Evolutionary conservation across 1,140 invertebrate species (phyloP).

Genomic region (Leptopilina clavipes): DNA sequence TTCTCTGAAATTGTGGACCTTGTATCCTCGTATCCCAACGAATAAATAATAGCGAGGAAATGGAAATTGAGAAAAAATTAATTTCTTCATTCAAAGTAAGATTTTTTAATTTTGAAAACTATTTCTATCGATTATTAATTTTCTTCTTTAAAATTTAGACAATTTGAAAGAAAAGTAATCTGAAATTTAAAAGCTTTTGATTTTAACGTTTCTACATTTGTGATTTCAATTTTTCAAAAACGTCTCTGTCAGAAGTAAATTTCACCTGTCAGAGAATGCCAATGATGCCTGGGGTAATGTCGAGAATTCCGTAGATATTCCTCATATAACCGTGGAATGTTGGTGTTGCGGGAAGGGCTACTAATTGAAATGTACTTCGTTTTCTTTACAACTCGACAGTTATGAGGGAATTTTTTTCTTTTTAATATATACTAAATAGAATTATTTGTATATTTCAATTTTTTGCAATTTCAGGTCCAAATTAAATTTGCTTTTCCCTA

Average conservation of each 20-base stretch:
- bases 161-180: not conserved
- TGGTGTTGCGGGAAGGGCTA: not conserved
- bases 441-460: not conserved
- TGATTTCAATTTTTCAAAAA: conserved; percentile 30
- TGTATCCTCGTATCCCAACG: not conserved
- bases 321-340: conserved; percentile 31
- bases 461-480: not conserved
- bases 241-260: conserved; percentile 19
- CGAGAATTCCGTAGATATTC: conserved; percentile 29
- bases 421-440: not conserved
- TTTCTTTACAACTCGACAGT: not conserved
- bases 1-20: not conserved
- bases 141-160: not conserved
- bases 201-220: not conserved
- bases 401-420: not conserved
- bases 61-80: not conserved
- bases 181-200: not conserved
- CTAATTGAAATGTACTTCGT: conserved; percentile 25
- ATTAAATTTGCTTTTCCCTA: too few relatives aligned
- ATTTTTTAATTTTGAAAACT: too few relatives aligned
- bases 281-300: conserved; percentile 9
- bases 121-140: not conserved
- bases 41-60: not conserved
- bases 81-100: not conserved
- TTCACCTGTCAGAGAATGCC: conserved; percentile 23